Base-by-base conservation (phyloP, 2,888 invertebrate species). In the Brachyptera putata region DNA sequence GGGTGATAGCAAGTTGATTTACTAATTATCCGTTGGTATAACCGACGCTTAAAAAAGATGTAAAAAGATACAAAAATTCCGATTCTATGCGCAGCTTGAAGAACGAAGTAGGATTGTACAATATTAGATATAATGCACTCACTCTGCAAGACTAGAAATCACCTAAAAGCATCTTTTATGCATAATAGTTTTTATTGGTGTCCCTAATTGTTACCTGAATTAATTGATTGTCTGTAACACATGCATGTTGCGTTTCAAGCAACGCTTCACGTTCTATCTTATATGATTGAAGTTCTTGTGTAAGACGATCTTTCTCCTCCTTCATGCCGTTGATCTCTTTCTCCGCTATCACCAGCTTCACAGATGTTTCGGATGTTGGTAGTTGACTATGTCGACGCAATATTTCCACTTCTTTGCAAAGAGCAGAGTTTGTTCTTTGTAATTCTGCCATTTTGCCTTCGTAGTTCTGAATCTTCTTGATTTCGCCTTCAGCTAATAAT, bases 121-220 rank as follows among this genome's bases (percentile, higher is more conserved):
- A n/a, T n/a, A n/a, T n/a, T n/a, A n/a, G n/a, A n/a, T n/a, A n/a
- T n/a, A n/a, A n/a, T n/a, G n/a, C n/a, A n/a, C n/a, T n/a, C n/a
- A n/a, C n/a, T n/a, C n/a, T n/a, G n/a, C n/a, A n/a, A n/a, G n/a
- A n/a, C n/a, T n/a, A n/a, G n/a, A n/a, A n/a, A n/a, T n/a, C n/a
- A n/a, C n/a, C n/a, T n/a, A n/a, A n/a, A n/a, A n/a, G n/a, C n/a
- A n/a, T n/a, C n/a, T n/a, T n/a, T n/a, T n/a, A n/a, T n/a, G n/a
- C n/a, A n/a, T n/a, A n/a, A n/a, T n/a, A n/a, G n/a, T 30, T 30
- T 30, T 30, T 30, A 30, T 30, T 30, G 30, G 30, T 5, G 11
- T 11, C 30, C 11, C 30, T 7, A 30, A n/a, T n/a, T 9, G 9
- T 36, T 53, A 53, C 53, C 53, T 53, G 53, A n/a, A 36, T 22